Base-by-base conservation (phyloP, 2,113 vertebrate species). In the Plotosus lineatus region DNA sequence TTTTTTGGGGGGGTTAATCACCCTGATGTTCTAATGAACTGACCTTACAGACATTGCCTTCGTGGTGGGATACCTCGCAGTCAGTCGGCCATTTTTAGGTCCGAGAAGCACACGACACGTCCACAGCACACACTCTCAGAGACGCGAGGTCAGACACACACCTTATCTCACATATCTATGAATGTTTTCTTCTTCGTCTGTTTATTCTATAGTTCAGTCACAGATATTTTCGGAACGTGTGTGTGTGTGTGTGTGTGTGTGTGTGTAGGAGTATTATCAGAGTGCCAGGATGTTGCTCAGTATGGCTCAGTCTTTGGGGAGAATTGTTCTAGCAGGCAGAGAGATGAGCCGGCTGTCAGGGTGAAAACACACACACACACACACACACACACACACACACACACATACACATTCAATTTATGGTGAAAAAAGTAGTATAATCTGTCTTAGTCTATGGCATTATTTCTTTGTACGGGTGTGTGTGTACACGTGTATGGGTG, bases 281-380 rank as follows among this genome's bases (percentile, higher is more conserved):
- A 99, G 96, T 81, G 97, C 97, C 80, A 94, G 97, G 85, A 98
- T 99, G 98, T 91, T 99, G 23, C 91, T 99, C 71, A 93, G 97
- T 83, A 94, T 99, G 97, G 96, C 98, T 77, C 97, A 98, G 85
- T 97, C 97, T 77, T 89, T 99, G 86, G 97, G 98, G 72, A 93
- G 98, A 83, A 98, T 99, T 79, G 96, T 99, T n/a, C 91, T 98
- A 77, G 98, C 98, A 40, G 97, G 97, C 21, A 92, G 97, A 86
- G 98, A 99, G 84, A 99, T 99, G 97, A 96, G 94, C 55, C 94
- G 97, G 86, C 91, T 99, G 83, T 95, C 98, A 51, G 97, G 98
- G 97, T 99, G 78, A 92, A 90, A 53, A 0, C 44, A 9, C 14
- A 68, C 65, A 44, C 23, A 7, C 40, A 68, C 65, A 48, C 66